Evolutionary conservation across 2,797 vertebrate genomes (phyloP), one percentile per base, ranked within the genome.

Genomic region (Sebastes glaucus): DNA sequence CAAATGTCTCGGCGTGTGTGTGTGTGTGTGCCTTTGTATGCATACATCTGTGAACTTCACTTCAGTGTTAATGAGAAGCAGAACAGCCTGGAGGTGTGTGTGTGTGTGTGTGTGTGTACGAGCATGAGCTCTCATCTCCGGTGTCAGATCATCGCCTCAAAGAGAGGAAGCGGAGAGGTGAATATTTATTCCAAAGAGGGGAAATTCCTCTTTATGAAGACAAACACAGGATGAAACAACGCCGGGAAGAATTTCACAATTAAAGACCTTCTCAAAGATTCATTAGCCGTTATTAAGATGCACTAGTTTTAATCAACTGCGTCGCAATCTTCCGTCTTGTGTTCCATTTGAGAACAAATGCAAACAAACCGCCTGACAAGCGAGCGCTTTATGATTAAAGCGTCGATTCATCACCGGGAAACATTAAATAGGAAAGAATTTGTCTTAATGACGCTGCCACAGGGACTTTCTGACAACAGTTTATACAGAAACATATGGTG

Each of bases 171-270:
- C 84, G 57, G 80, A 86, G 91, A 93, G 86, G 89, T 91, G 88
- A 91, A 89, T 92, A 90, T 94, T 93, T 92, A 93, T 93, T 88
- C 83, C 82, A 91, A 93, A 94, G 85, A 81, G 73, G 77, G 82
- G 78, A 81, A 89, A 88, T 92, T 91, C 86, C 82, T 90, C 84
- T 79, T 88, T 38, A 85, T 81, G 75, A 86, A 86, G 77, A 92
- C 80, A 80, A 88, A 82, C 76, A 79, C 56, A 74, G 69, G 77
- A 73, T 42, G 72, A 87, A 52, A 77, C 63, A 20, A 64, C 0
- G 28, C 63, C 67, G 25, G 28, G 77, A 80, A 72, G 78, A 74
- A 56, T 76, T 62, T 64, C 38, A 46, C 35, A 82, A 84, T 89
- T 64, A 82, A 84, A 88, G 63, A 66, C 27, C 10, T 20, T 66